Evolutionary conservation across 1,140 invertebrate genomes (phyloP), one percentile per base, ranked within the genome.

Genomic region (Seison nebaliae): DNA sequence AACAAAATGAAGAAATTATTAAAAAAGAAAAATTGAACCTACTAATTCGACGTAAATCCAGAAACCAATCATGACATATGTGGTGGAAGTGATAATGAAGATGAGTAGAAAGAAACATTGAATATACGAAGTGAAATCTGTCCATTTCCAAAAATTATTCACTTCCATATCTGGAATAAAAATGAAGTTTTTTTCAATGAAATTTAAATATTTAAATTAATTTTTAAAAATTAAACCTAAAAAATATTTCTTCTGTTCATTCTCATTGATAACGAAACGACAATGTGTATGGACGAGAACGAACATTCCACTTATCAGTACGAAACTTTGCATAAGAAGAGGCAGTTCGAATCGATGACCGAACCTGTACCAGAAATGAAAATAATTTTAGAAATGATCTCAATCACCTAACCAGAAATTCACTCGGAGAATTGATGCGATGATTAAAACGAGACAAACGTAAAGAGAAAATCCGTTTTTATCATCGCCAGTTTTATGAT

Each of bases 361-460:
- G 71, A 94, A n/a, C n/a, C n/a, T n/a, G n/a, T n/a, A n/a, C n/a
- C n/a, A n/a, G n/a, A n/a, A n/a, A 94, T 84, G 23, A 12, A 38
- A 44, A 28, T 17, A 47, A 5, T 7, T 3, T 44, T n/a, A 16
- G 44, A 9, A 12, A 21, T 23, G n/a, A 19, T 32, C 7, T 26
- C 11, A n/a, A 41, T 35, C 45, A 43, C 66, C 70, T 67, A 65
- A 94, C 88, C 88, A 96, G 66, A 94, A 96, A 40, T 88, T 64
- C 53, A 96, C 93, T 47, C 88, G 69, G 29, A 96, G 65, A 36
- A 79, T 88, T 54, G 94, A 94, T 24, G 88, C 86, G 52, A 93
- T 67, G 21, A 94, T 64, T 15, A 96, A 66, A 3, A 80, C 74
- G 22, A 96, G 64, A 53, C 88, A 96, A 24, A 96, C 88, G 53